Evolutionary conservation across 2,888 invertebrate species (phyloP).

Genomic region (Microctonus brassicae): DNA sequence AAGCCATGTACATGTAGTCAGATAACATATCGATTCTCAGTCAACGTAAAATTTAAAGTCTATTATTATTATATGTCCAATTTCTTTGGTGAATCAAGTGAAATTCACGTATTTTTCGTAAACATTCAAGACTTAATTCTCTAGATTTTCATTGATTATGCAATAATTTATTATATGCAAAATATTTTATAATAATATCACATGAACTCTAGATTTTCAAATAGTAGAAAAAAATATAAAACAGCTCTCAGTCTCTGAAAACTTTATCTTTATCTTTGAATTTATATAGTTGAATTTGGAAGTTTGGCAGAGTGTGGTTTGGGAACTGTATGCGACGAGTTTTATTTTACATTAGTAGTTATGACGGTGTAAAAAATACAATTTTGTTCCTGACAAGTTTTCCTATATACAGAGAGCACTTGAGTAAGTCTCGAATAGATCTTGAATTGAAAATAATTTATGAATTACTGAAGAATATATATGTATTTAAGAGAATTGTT

Average conservation of each 20-base stretch:
- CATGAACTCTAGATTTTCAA: background rate
- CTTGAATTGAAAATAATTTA: background rate
- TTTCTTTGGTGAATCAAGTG: background rate
- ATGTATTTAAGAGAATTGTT: background rate
- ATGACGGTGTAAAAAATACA: background rate
- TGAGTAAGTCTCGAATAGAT: background rate
- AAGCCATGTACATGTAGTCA: background rate
- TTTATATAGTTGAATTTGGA: background rate
- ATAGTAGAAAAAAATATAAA: background rate
- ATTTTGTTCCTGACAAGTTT: background rate
- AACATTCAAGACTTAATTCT: background rate
- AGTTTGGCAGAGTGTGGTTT: background rate
- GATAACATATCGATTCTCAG: background rate
- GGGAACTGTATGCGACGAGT: background rate
- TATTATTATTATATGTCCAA: background rate
- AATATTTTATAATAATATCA: slow-evolving; percentile 8
- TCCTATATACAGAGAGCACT: background rate
- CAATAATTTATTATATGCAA: slow-evolving; percentile 7
- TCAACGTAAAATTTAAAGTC: background rate
- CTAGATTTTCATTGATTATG: background rate
- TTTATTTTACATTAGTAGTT: background rate
- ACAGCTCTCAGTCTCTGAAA: background rate
- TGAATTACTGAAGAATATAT: background rate
- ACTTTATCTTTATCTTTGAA: background rate
- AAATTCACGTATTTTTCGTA: background rate